phyloP scores from a whole-genome alignment of 2,888 invertebrate species.

The Dioctria linearis region DNA sequence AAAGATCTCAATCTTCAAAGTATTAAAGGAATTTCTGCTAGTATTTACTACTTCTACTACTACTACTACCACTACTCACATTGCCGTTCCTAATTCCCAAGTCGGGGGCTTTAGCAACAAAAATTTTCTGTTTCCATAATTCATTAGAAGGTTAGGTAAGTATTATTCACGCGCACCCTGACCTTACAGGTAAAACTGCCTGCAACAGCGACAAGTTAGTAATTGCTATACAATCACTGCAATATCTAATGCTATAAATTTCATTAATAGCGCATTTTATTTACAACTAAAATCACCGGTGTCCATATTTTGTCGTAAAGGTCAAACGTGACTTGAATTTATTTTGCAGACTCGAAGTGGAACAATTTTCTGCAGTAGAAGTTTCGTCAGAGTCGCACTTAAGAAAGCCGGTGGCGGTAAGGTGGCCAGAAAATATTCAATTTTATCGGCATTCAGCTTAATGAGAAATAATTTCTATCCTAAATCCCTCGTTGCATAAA shows the following conservation, averaged over 20 bases:
- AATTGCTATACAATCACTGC: not conserved
- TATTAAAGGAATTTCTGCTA: no score
- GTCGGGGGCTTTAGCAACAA: no score
- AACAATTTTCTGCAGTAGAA: not conserved
- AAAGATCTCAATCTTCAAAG: no score
- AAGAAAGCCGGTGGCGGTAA: not conserved
- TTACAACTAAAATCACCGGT: slow-evolving; percentile 15
- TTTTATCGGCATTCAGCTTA: not conserved
- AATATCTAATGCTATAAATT: not conserved
- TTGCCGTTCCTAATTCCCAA: no score
- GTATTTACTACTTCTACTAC: no score
- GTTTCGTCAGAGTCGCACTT: slow-evolving; percentile 8
- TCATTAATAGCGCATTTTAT: slow-evolving; percentile 12
- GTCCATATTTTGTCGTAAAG: slow-evolving; percentile 36
- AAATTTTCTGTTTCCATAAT: not conserved
- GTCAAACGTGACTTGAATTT: slow-evolving; percentile 41
- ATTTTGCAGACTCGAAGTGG: not conserved
- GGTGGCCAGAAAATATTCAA: slow-evolving; percentile 14
- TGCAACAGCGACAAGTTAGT: not conserved
- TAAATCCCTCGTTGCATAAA: not conserved
- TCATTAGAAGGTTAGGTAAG: not conserved
- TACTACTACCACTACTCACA: no score
- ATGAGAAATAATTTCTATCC: slow-evolving; percentile 25
- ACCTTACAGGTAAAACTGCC: no score
- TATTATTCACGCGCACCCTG: no score